These are phyloP conservation scores for Campopleginae sp. DNA, from an alignment of 2,888 invertebrate genomes.

Conservation along the genomic window DNA sequence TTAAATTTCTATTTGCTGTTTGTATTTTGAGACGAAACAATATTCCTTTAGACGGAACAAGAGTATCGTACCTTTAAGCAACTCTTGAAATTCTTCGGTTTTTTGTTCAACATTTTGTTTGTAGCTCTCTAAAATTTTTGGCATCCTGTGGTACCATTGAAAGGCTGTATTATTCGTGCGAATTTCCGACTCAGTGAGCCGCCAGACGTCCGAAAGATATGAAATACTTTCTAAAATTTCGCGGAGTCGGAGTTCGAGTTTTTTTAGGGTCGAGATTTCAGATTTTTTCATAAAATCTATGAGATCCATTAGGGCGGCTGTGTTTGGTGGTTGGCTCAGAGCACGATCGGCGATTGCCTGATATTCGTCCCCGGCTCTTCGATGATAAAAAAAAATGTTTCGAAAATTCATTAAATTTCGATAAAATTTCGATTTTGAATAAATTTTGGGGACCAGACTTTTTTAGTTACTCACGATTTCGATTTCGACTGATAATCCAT, in stretches of 20 bases:
- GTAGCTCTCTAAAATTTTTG: conserved; percentile 92
- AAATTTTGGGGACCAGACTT: background rate
- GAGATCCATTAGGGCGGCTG: conserved; percentile 93
- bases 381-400: background rate
- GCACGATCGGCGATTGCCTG: conserved; percentile 91
- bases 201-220: conserved; percentile 93
- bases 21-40: no score
- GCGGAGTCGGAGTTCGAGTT: conserved; percentile 91
- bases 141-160: conserved; percentile 94
- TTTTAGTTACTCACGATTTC: conserved; percentile 86
- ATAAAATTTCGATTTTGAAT: background rate
- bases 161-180: conserved; percentile 94
- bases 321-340: conserved; percentile 91
- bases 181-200: conserved; percentile 93
- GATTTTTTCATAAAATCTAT: conserved; percentile 91
- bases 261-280: conserved; percentile 88
- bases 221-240: conserved; percentile 89
- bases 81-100: conserved; percentile 93
- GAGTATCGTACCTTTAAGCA: conserved; percentile 87
- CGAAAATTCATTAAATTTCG: background rate
- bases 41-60: no score
- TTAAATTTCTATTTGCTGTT: no score
- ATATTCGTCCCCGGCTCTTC: conserved; percentile 93
- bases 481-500: conserved; percentile 92
- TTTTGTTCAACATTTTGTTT: conserved; percentile 91